These are phyloP conservation scores for Podilymbus podiceps DNA, from an alignment of 2,113 vertebrate species.

Conservation along the genomic window DNA sequence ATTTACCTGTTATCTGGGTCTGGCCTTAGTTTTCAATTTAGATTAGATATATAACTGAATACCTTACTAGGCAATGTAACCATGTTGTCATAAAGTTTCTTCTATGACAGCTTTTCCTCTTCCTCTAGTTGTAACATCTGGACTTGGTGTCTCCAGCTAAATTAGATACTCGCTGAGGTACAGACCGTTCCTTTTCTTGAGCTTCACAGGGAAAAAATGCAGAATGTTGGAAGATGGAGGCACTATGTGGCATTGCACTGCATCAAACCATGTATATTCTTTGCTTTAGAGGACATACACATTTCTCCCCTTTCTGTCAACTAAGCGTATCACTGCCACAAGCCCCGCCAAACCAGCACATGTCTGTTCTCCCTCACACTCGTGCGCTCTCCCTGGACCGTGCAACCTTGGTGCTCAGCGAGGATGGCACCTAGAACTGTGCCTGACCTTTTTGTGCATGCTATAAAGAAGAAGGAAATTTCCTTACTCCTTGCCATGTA, in stretches of 20 bases:
- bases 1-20: neutral
- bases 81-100: neutral
- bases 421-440: neutral
- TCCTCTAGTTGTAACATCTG: neutral
- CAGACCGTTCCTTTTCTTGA: neutral
- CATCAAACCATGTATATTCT: neutral
- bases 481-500: neutral
- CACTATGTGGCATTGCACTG: neutral
- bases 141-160: neutral
- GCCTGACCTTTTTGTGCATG: neutral
- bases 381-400: accelerated
- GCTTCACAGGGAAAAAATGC: neutral
- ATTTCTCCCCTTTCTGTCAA: neutral
- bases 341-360: neutral
- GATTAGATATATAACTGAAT: neutral
- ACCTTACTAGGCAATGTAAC: neutral
- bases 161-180: neutral
- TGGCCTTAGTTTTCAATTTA: neutral
- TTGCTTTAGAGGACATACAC: neutral
- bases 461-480: neutral
- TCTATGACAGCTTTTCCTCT: neutral
- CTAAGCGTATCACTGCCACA: neutral
- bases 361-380: neutral
- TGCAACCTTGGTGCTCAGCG: neutral
- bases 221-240: neutral